These are phyloP conservation scores for Rhabdophis nuchalis DNA, from an alignment of 2,797 vertebrate genomes.

Conservation along the genomic window DNA sequence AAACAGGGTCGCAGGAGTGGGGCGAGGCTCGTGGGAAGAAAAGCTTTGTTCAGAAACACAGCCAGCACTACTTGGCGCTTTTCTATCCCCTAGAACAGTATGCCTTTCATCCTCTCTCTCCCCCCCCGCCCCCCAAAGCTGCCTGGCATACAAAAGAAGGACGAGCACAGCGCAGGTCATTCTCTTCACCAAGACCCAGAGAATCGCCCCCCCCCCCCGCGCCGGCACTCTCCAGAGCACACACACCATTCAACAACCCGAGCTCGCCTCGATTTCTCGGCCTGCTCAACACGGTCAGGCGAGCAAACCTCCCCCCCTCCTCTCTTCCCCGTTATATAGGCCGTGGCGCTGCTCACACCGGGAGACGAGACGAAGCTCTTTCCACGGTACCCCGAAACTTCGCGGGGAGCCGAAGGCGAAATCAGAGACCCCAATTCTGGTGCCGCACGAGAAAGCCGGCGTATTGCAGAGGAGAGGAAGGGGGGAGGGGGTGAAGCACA, in stretches of 20 bases:
- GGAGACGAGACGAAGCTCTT: background rate
- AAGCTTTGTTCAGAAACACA: slow-evolving; percentile 5
- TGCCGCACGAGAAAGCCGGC: background rate
- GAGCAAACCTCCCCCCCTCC: background rate
- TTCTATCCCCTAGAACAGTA: background rate
- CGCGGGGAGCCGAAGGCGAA: background rate
- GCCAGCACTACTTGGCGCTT: background rate
- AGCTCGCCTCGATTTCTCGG: background rate
- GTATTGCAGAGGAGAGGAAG: background rate
- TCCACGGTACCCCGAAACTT: background rate
- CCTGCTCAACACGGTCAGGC: background rate
- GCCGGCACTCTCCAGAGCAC: background rate
- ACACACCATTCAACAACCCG: background rate
- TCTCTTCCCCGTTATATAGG: background rate
- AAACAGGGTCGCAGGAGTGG: background rate
- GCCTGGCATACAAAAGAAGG: background rate
- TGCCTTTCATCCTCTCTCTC: background rate
- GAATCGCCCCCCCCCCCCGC: background rate
- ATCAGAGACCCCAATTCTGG: no score
- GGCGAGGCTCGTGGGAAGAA: background rate
- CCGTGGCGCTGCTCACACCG: no score
- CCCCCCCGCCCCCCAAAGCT: background rate
- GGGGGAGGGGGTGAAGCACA: background rate
- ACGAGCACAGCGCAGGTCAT: background rate
- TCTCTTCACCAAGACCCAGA: background rate